These are phyloP conservation scores for Myotis daubentonii DNA, from an alignment of 2,797 vertebrate genomes.

Conservation along the genomic window DNA sequence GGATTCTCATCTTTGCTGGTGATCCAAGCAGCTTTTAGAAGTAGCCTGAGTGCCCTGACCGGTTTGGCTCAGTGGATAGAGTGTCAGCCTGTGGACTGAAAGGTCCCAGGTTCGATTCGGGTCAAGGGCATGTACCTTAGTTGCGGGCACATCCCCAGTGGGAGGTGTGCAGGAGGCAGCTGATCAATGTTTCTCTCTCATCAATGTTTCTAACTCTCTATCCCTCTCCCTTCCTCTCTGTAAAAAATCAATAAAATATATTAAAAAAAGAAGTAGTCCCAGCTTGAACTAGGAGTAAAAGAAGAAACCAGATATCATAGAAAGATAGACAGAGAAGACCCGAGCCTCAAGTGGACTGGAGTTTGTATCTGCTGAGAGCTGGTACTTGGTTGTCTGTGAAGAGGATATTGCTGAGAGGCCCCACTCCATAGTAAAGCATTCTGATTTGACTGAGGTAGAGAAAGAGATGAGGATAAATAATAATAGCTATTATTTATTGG, in stretches of 20 bases:
- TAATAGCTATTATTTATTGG: neutral
- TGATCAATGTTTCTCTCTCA: no score
- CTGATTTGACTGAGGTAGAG: neutral
- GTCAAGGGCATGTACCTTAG: no score
- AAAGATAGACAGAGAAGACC: conserved; percentile 6
- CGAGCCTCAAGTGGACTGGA: neutral
- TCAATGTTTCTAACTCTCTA: no score
- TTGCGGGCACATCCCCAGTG: no score
- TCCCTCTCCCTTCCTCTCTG: no score
- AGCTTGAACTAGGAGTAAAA: conserved; percentile 21
- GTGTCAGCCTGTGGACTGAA: no score
- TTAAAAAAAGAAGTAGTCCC: neutral
- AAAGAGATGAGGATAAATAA: conserved; percentile 20
- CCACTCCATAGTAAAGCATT: neutral
- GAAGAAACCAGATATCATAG: neutral
- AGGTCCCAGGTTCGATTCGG: no score
- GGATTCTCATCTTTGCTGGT: neutral
- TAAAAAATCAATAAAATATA: no score
- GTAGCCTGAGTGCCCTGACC: neutral
- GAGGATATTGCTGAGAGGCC: conserved; percentile 2
- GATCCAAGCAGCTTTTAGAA: no score
- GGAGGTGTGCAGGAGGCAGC: no score
- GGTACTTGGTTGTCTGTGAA: neutral
- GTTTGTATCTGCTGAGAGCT: conserved; percentile 3
- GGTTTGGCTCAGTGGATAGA: no score